Base-by-base conservation (phyloP, 2,888 invertebrate species). In the Ditula angustiorana region DNA sequence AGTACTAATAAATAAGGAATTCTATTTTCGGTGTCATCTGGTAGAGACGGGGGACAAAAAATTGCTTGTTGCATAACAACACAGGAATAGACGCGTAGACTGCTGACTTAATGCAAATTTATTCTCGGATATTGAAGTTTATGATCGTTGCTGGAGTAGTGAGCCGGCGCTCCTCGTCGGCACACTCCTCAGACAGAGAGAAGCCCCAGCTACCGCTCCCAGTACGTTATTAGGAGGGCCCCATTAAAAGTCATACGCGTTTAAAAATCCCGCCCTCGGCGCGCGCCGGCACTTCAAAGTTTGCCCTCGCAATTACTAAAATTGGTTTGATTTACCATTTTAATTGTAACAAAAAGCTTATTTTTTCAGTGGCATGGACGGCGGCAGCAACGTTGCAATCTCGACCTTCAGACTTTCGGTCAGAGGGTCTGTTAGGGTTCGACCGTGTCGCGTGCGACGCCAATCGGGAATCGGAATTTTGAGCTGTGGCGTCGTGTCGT, bases 261-360 rank as follows among this genome's bases (percentile, higher is more conserved):
- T 85, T 78, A 79, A 87, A 87, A 85, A 81, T 77, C 76, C 78
- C 79, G 78, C 77, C 79, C 72, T 79, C 77, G 77, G 75, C 79
- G 85, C 82, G 81, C 81, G 81, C 83, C 81, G 76, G 77, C 85
- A 85, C 87, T 91, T 82, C 81, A 87, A 90, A 90, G 87, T 90
- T 89, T 90, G 89, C 89, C 88, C 89, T 86, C 88, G 90, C 91
- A 92, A 91, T 92, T 91, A 91, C 90, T 88, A 89, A 90, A 92
- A 92, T 90, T 92, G 90, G 91, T 92, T 92, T 91, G 92, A 92
- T 92, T 91, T 92, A 91, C 89, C 90, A 91, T 92, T 92, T 92
- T 90, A 92, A 92, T 91, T 92, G 91, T 92, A 90, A 91, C 90
- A 91, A 91, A 92, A 92, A 92, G 90, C 90, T 88, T 91, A 89